phyloP scores from a whole-genome alignment of 1,140 invertebrate genomes.

The Caenorhabditis briggsae region DNA sequence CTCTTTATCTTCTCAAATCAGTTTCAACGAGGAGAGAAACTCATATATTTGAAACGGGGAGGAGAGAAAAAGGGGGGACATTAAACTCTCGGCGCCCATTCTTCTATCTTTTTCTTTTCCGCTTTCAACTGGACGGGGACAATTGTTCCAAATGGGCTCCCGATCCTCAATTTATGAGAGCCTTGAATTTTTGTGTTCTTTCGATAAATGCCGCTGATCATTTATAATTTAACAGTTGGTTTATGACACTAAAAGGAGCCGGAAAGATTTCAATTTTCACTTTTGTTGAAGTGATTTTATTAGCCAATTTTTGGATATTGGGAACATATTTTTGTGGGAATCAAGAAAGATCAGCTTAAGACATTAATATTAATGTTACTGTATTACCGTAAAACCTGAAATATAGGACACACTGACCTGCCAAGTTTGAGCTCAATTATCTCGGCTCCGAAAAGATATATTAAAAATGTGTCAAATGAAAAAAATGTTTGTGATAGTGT shows the following conservation, averaged over 20 bases:
- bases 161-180: slow-evolving; percentile 18
- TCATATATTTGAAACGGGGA: slow-evolving; percentile 38
- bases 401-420: too few relatives aligned
- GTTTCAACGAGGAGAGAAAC: not conserved
- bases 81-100: slow-evolving; percentile 53
- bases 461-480: too few relatives aligned
- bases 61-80: not conserved
- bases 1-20: slow-evolving; percentile 51
- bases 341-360: too few relatives aligned
- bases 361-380: too few relatives aligned
- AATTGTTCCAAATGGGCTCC: slow-evolving; percentile 19
- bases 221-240: slow-evolving; percentile 36
- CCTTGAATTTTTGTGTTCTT: not conserved
- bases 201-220: slow-evolving; percentile 11
- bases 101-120: slow-evolving; percentile 9
- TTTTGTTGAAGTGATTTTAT: too few relatives aligned
- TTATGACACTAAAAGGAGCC: not conserved
- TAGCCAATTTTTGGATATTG: too few relatives aligned
- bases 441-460: too few relatives aligned
- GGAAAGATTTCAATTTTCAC: too few relatives aligned
- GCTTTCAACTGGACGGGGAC: slow-evolving; percentile 2
- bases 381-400: too few relatives aligned
- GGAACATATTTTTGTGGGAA: too few relatives aligned
- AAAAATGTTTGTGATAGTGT: too few relatives aligned
- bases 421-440: too few relatives aligned